phyloP scores from a whole-genome alignment of 1,140 invertebrate genomes.

The Camponotus vicinus region DNA sequence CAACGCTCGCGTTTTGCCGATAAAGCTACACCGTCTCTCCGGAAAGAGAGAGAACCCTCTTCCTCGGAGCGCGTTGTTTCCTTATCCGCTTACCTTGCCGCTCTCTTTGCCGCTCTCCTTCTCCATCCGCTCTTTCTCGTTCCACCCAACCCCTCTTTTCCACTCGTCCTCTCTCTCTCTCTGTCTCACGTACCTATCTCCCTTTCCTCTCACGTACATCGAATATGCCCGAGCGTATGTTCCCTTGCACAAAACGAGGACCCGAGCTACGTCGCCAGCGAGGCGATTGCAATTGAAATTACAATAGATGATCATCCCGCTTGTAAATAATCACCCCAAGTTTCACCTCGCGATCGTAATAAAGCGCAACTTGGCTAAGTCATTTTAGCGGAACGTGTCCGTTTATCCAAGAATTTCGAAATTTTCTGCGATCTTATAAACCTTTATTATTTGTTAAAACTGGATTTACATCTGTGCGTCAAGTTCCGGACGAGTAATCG shows the following conservation, averaged over 20 bases:
- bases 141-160: conserved; percentile 42
- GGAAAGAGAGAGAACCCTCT: conserved; percentile 28
- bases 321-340: conserved; percentile 32
- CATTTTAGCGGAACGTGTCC: conserved; percentile 16
- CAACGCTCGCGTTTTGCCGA: conserved; percentile 49
- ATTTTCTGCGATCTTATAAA: neutral
- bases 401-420: neutral
- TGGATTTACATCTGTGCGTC: neutral
- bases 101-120: conserved; percentile 10
- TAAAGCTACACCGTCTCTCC: conserved; percentile 51
- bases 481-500: neutral
- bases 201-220: neutral
- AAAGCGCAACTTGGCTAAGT: neutral
- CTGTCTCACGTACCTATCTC: conserved; percentile 25
- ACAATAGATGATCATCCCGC: conserved; percentile 21
- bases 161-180: conserved; percentile 17
- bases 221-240: conserved; percentile 11
- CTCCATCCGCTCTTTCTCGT: conserved; percentile 18
- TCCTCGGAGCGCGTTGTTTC: conserved; percentile 4
- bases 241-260: conserved; percentile 1
- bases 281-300: conserved; percentile 15
- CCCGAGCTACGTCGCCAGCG: neutral
- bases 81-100: conserved; percentile 41
- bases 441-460: neutral
- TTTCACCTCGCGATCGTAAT: conserved; percentile 13